phyloP scores from a whole-genome alignment of 2,113 vertebrate genomes.

The Cepphus grylle region DNA sequence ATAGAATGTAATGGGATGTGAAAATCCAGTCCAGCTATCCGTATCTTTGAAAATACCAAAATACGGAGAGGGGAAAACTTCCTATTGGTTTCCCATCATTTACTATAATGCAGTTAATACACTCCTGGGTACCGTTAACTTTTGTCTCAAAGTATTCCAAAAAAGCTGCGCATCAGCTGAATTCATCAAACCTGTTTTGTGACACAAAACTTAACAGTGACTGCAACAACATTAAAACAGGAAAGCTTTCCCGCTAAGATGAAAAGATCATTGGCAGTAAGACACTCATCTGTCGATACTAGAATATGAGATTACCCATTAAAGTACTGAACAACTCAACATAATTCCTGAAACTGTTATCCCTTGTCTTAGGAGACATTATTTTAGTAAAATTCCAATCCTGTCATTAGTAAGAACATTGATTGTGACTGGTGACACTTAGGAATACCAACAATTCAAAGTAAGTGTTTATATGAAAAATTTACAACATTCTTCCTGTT shows the following conservation, averaged over 20 bases:
- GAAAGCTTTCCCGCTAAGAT: not conserved
- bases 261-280: not conserved
- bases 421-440: not conserved
- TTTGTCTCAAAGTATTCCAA: not conserved
- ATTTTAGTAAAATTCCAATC: not conserved
- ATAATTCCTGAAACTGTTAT: not conserved
- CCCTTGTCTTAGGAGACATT: not conserved
- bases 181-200: not conserved
- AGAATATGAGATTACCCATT: not conserved
- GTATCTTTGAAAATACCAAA: not conserved
- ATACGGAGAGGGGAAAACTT: not conserved
- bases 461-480: not conserved
- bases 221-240: not conserved
- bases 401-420: not conserved
- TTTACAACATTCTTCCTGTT: not conserved
- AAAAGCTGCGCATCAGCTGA: not conserved
- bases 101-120: not conserved
- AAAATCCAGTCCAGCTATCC: not conserved
- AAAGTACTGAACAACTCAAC: not conserved
- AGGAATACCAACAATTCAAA: not conserved
- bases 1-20: not conserved
- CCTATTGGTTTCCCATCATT: not conserved
- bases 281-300: not conserved
- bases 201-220: not conserved
- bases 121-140: not conserved